A percentile compares a stretch with the other conserved stretches of the same genome.
phyloP scores from a whole-genome alignment of 2,797 vertebrate genomes.

The Chloroceryle amazona region DNA sequence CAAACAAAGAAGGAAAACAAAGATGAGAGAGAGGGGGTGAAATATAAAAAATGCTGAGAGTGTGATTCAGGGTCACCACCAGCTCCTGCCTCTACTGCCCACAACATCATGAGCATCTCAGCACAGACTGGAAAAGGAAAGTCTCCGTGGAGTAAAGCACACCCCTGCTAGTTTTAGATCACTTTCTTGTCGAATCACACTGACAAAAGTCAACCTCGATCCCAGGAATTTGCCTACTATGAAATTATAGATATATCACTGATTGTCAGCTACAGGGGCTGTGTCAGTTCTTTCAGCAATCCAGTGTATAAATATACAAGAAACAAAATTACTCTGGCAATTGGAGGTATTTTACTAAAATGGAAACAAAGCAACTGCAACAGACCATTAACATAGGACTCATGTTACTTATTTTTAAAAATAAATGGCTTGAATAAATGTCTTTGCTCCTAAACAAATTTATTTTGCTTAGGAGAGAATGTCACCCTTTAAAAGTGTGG shows the following conservation, averaged over 20 bases:
- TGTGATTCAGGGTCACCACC: not conserved
- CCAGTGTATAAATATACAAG: conserved; percentile 53
- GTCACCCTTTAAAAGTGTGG: conserved; percentile 51
- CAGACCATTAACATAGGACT: conserved; percentile 42
- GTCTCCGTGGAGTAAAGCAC: not conserved
- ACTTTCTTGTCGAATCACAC: conserved; percentile 12
- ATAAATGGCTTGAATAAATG: conserved; percentile 59
- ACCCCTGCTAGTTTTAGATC: conserved; percentile 16
- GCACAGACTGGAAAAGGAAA: not conserved
- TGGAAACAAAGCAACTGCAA: conserved; percentile 70
- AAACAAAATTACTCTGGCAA: conserved; percentile 63
- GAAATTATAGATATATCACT: conserved; percentile 20
- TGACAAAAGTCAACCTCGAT: not conserved
- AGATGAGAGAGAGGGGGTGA: not conserved
- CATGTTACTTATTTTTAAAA: conserved; percentile 56
- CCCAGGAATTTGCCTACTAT: conserved; percentile 21
- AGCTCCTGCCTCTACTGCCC: not conserved
- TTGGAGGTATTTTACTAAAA: conserved; percentile 66
- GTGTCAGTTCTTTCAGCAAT: conserved; percentile 36
- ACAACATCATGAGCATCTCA: not conserved
- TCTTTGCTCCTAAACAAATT: conserved; percentile 59
- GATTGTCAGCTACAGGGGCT: not conserved
- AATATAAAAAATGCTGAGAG: not conserved
- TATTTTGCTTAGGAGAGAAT: conserved; percentile 65
- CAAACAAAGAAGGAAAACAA: conserved; percentile 3